Conservation (phyloP, 1,140 invertebrate species). For the Papilio xuthus region DNA sequence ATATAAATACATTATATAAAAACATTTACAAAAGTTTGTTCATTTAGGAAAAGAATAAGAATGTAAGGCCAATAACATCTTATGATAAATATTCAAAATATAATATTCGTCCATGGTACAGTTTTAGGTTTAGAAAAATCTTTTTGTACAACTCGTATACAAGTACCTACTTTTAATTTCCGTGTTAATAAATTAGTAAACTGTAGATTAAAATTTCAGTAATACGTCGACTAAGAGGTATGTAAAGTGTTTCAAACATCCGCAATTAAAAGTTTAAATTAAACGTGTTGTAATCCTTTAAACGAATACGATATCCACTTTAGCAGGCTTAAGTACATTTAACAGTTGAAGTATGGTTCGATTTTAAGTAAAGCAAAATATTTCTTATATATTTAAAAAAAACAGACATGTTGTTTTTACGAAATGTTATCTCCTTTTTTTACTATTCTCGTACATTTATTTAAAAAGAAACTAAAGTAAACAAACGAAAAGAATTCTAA, state of each 20-base stretch:
- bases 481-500: background rate
- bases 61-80: background rate
- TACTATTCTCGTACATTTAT: background rate
- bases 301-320: background rate
- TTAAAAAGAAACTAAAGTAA: background rate
- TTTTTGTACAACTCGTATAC: too few relatives aligned
- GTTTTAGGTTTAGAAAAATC: too few relatives aligned
- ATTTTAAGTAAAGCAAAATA: background rate
- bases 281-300: background rate
- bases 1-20: background rate
- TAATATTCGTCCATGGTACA: too few relatives aligned
- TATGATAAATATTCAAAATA: background rate
- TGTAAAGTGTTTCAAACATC: background rate
- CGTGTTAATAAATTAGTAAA: background rate
- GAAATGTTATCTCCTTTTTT: background rate
- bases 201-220: background rate
- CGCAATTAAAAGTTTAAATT: slow-evolving; percentile 10
- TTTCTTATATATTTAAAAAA: background rate
- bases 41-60: too few relatives aligned
- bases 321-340: background rate
- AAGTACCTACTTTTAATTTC: background rate
- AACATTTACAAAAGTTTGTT: too few relatives aligned
- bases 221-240: background rate
- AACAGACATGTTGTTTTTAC: background rate
- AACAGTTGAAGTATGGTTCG: background rate